These are phyloP conservation scores for Mythimna impura DNA, from an alignment of 2,888 invertebrate genomes.

Conservation along the genomic window DNA sequence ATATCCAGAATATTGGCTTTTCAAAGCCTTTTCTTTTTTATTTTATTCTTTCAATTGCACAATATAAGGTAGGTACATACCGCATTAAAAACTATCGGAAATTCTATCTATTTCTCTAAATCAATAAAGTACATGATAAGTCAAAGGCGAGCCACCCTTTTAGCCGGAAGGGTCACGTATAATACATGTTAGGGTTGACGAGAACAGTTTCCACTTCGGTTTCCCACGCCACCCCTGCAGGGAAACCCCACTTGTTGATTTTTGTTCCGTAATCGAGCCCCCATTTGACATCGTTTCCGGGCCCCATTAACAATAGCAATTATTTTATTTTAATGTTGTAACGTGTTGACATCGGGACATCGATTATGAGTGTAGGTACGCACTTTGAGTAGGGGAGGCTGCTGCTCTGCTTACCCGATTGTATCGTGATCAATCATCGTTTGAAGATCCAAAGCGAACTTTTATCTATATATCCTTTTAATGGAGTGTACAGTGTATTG, in stretches of 20 bases:
- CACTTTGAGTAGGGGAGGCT: conserved; percentile 48
- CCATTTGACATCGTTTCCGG: conserved; percentile 82
- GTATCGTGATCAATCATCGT: conserved; percentile 50
- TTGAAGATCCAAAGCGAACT: conserved; percentile 33
- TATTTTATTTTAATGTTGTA: conserved; percentile 72
- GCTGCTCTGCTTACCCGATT: conserved; percentile 28
- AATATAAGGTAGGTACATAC: neutral
- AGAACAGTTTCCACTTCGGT: conserved; percentile 82
- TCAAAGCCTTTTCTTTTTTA: neutral
- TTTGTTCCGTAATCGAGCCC: conserved; percentile 81
- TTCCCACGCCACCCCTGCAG: conserved; percentile 86
- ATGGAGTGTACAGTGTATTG: conserved; percentile 27
- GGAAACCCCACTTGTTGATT: conserved; percentile 87
- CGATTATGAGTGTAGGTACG: conserved; percentile 44
- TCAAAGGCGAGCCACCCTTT: conserved; percentile 55
- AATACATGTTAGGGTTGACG: conserved; percentile 79
- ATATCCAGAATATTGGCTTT: neutral
- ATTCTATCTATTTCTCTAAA: conserved; percentile 49
- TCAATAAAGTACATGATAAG: conserved; percentile 55
- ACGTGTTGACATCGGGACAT: conserved; percentile 66
- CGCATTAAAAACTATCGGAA: conserved; percentile 6
- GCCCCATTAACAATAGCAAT: conserved; percentile 72
- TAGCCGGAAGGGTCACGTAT: conserved; percentile 81
- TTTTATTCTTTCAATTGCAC: neutral
- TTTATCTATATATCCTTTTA: conserved; percentile 46